Conservation (phyloP, 2,113 vertebrate genomes). For the Pantherophis guttatus region DNA sequence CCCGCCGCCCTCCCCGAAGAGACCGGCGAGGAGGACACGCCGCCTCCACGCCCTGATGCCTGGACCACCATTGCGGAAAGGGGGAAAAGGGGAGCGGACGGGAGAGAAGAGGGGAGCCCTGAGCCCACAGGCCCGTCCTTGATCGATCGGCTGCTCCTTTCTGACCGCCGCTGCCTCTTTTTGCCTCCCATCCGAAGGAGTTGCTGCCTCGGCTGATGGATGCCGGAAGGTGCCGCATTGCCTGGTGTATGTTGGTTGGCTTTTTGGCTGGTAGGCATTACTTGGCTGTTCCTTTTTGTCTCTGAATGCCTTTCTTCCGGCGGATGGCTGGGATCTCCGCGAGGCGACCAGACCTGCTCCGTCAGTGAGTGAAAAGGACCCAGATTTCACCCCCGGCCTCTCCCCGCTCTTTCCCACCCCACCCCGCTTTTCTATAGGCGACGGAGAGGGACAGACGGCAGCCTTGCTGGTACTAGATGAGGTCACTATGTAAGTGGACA, state of each 20-base stretch:
- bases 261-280: neutral
- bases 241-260: conserved; percentile 46
- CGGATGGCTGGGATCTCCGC: neutral
- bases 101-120: neutral
- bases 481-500: conserved; percentile 35
- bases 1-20: too few relatives aligned
- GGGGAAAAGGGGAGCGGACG: neutral
- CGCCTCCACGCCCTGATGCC: neutral
- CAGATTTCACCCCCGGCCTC: too few relatives aligned
- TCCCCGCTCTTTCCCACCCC: too few relatives aligned
- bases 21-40: neutral
- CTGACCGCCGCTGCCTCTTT: neutral
- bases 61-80: neutral
- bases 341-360: neutral
- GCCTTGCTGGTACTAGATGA: conserved; percentile 36
- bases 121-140: conserved; percentile 6
- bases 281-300: neutral
- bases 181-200: conserved; percentile 24
- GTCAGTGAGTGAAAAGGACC: neutral
- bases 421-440: neutral
- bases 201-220: conserved; percentile 66
- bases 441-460: neutral
- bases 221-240: conserved; percentile 82
- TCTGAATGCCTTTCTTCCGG: neutral
- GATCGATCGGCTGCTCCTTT: conserved; percentile 1